Percentiles rank a stretch among this genome's conserved stretches.
Conservation (phyloP, 2,113 vertebrate species). For the Clarias gariepinus region DNA sequence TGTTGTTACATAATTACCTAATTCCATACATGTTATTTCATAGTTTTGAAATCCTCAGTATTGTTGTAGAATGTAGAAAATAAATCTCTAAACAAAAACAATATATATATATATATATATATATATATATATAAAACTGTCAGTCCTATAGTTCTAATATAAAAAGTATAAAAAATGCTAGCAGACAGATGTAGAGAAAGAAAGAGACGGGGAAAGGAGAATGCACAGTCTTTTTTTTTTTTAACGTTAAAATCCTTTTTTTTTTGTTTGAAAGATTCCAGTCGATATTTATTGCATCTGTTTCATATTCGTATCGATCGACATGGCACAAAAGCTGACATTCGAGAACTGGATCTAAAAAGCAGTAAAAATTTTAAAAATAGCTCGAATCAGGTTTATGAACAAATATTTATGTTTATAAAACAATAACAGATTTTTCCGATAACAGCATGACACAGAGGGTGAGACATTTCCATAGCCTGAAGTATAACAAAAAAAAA, state of each 20-base stretch:
- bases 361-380: background rate
- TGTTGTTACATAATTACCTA: too few relatives aligned
- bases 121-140: background rate
- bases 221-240: background rate
- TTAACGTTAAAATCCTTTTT: background rate
- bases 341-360: background rate
- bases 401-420: background rate
- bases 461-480: too few relatives aligned
- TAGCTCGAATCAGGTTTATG: background rate
- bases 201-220: background rate
- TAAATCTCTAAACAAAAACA: too few relatives aligned
- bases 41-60: too few relatives aligned
- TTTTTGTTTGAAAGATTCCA: background rate
- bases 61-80: too few relatives aligned
- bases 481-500: background rate
- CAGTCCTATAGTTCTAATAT: background rate
- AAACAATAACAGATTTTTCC: background rate
- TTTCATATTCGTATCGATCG: background rate
- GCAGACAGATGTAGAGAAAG: background rate
- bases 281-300: constrained; percentile 14
- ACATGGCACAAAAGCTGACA: background rate
- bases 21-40: too few relatives aligned
- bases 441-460: background rate
- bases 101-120: too few relatives aligned
- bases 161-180: background rate